Conservation (phyloP, 1,140 invertebrate species). For the Drosophila yakuba region DNA sequence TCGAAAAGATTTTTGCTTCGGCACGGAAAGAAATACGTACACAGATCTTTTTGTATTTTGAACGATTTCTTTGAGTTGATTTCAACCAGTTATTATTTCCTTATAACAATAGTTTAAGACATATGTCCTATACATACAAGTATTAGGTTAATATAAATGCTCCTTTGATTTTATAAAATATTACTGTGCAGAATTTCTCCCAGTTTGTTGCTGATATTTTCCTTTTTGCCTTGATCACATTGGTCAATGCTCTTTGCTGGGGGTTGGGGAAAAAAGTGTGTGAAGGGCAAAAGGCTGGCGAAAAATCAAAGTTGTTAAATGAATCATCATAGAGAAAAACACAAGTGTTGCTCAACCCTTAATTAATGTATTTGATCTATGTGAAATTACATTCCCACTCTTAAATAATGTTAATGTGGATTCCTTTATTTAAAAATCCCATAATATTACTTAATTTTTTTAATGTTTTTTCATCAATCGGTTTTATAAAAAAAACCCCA, state of each 20-base stretch:
- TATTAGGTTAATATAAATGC: neutral
- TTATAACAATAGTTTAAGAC: neutral
- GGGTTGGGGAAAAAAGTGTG: slow-evolving; percentile 25
- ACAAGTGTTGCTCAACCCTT: neutral
- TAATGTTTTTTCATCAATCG: neutral
- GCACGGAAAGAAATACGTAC: neutral
- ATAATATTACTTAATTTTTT: too few relatives aligned
- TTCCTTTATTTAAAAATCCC: too few relatives aligned
- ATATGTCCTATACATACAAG: neutral
- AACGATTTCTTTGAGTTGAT: too few relatives aligned
- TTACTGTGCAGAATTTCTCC: neutral
- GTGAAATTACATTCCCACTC: too few relatives aligned
- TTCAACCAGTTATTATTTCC: too few relatives aligned
- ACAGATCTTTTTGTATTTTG: too few relatives aligned
- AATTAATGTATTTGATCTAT: neutral
- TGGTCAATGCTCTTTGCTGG: slow-evolving; percentile 40
- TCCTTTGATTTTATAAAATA: neutral
- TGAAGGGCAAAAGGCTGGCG: slow-evolving; percentile 43
- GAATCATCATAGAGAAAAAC: slow-evolving; percentile 14
- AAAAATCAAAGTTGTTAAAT: slow-evolving; percentile 11
- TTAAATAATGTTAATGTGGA: too few relatives aligned
- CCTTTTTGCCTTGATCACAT: slow-evolving; percentile 33
- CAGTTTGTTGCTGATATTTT: slow-evolving; percentile 2
- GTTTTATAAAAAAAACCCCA: neutral
- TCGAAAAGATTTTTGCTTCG: slow-evolving; percentile 21